Percentiles rank a stretch among this genome's conserved stretches.
Evolutionary conservation across 2,113 vertebrate species (phyloP).

Genomic region (Arenaria interpres): DNA sequence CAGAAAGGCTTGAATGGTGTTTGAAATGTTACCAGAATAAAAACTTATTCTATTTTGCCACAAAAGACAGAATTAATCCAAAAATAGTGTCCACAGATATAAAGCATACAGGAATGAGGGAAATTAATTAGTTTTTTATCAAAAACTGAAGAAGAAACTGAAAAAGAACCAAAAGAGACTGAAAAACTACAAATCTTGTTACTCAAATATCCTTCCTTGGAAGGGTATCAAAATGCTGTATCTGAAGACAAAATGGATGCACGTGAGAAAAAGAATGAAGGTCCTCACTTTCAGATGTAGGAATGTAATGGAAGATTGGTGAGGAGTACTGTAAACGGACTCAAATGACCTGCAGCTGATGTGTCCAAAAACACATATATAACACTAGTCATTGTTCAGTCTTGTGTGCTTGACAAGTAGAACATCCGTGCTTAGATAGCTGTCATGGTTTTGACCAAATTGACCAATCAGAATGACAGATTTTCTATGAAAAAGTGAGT

Average conservation of each 20-base stretch:
- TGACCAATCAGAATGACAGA: too few relatives aligned
- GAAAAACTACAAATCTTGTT: neutral
- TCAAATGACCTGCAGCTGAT: neutral
- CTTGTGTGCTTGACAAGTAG: neutral
- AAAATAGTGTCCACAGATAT: neutral
- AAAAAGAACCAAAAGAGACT: neutral
- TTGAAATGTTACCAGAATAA: neutral
- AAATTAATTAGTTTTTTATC: neutral
- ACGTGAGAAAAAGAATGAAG: neutral
- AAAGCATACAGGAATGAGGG: neutral
- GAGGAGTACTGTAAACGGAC: neutral
- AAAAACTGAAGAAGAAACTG: neutral
- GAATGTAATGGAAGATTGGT: neutral
- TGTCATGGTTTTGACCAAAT: too few relatives aligned
- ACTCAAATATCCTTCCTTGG: neutral
- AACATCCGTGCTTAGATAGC: neutral
- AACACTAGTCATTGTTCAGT: neutral
- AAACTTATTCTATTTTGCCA: conserved; percentile 23
- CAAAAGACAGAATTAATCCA: neutral
- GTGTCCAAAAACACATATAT: neutral
- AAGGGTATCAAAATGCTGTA: neutral
- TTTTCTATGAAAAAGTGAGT: too few relatives aligned
- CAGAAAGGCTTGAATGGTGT: neutral
- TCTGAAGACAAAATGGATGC: neutral
- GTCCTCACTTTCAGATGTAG: neutral